Evolutionary conservation across 2,888 invertebrate genomes (phyloP).

Genomic region (Alentia gelatinosa): DNA sequence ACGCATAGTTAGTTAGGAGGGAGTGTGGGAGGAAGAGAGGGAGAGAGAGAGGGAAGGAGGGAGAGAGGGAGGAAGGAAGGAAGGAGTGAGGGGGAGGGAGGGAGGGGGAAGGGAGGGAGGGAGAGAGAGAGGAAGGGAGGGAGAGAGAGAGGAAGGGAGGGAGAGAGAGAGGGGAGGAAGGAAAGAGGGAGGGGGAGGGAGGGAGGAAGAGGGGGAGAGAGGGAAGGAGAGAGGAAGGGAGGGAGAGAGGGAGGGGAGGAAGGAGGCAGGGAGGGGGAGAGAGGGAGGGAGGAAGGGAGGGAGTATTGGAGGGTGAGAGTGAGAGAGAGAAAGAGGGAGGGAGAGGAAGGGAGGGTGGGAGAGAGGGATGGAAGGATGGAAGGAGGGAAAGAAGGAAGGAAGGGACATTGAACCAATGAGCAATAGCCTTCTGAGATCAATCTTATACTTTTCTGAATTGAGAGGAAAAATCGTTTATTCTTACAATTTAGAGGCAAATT

Average conservation of each 20-base stretch:
- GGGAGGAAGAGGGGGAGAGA: too few relatives aligned
- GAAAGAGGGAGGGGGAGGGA: not conserved
- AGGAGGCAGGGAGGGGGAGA: not conserved
- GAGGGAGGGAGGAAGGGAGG: not conserved
- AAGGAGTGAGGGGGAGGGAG: not conserved
- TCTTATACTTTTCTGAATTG: too few relatives aligned
- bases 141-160: not conserved
- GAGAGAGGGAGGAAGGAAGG: slow-evolving; percentile 13
- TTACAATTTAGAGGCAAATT: too few relatives aligned
- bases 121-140: not conserved
- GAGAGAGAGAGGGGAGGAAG: not conserved
- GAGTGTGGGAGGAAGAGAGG: not conserved
- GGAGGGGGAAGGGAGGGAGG: not conserved
- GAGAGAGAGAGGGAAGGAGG: not conserved
- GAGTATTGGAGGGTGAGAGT: not conserved
- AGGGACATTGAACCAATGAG: not conserved
- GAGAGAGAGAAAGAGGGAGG: not conserved
- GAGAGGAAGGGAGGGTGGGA: not conserved
- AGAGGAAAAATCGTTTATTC: too few relatives aligned
- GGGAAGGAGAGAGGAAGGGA: not conserved
- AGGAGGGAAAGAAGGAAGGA: not conserved
- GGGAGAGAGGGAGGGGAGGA: not conserved
- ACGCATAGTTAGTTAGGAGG: not conserved
- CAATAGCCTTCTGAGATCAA: too few relatives aligned
- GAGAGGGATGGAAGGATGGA: not conserved